A percentile compares a stretch with the other conserved stretches of the same genome.
Evolutionary conservation across 2,888 invertebrate genomes (phyloP).

Genomic region (Lochmaea capreae): DNA sequence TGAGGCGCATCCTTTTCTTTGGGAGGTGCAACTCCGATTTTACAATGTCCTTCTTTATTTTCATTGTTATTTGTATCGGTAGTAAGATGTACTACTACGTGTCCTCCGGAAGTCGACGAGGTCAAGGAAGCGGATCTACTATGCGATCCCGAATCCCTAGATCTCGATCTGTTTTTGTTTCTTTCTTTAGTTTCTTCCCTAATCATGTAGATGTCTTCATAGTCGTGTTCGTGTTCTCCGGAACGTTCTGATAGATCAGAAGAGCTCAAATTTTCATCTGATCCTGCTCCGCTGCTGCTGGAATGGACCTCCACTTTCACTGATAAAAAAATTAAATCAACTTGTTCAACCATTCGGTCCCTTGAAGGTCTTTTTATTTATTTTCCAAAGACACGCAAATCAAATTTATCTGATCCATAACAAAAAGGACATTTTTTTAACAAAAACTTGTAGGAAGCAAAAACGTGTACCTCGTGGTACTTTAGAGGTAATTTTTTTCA

Average conservation of each 20-base stretch:
- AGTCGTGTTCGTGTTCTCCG: constrained; percentile 75
- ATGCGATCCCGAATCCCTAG: constrained; percentile 70
- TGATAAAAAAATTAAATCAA: constrained; percentile 66
- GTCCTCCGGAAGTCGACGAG: constrained; percentile 63
- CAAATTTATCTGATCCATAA: too few species aligned
- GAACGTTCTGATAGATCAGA: constrained; percentile 69
- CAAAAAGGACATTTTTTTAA: too few species aligned
- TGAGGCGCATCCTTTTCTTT: constrained; percentile 35
- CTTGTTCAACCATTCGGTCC: neutral
- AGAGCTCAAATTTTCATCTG: constrained; percentile 73
- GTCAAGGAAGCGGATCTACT: constrained; percentile 73
- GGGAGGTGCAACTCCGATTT: neutral
- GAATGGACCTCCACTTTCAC: constrained; percentile 91
- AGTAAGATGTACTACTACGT: constrained; percentile 62
- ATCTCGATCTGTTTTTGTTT: constrained; percentile 49
- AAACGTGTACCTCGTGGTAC: too few species aligned
- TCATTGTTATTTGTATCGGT: constrained; percentile 27
- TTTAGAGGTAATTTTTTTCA: too few species aligned
- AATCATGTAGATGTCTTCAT: constrained; percentile 84
- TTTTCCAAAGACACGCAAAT: too few species aligned
- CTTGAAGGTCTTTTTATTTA: too few species aligned
- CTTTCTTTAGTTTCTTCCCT: constrained; percentile 67
- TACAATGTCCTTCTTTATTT: constrained; percentile 22
- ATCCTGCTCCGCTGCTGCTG: constrained; percentile 74
- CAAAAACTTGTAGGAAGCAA: too few species aligned